Percentiles rank a stretch among this genome's conserved stretches.
phyloP scores from a whole-genome alignment of 2,888 invertebrate genomes.

The Pemphredon lugubris region DNA sequence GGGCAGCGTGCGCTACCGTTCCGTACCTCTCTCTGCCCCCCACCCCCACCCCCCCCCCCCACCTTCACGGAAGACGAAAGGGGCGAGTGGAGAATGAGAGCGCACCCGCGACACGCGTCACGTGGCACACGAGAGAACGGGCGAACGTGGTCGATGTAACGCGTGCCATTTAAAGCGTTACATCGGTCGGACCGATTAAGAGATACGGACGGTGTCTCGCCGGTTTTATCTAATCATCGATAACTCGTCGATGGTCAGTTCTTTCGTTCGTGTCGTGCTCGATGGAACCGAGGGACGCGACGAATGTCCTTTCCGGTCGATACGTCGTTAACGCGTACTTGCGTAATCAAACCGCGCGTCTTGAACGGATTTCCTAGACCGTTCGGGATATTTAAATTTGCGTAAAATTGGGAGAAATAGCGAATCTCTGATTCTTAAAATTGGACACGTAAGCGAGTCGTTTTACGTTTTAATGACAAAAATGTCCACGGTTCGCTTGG shows the following conservation, averaged over 20 bases:
- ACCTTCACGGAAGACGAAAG: constrained; percentile 10
- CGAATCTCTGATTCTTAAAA: no score
- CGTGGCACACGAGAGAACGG: constrained; percentile 46
- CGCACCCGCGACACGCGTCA: constrained; percentile 22
- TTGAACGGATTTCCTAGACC: no score
- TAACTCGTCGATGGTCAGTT: not conserved
- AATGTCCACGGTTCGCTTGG: no score
- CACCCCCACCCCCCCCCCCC: not conserved
- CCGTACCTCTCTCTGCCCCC: not conserved
- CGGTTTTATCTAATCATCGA: not conserved
- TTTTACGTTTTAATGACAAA: no score
- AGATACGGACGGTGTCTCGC: not conserved
- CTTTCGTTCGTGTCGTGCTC: no score
- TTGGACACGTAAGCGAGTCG: no score
- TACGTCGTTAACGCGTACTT: no score
- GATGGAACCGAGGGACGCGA: no score
- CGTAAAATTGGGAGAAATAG: no score
- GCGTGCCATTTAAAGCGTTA: constrained; percentile 17
- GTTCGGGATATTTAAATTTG: no score
- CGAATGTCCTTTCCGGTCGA: no score
- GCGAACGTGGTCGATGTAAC: constrained; percentile 16
- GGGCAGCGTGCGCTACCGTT: constrained; percentile 26
- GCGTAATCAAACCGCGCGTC: no score
- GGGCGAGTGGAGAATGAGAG: constrained; percentile 12
- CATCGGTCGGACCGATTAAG: constrained; percentile 1